These are phyloP conservation scores for Halesus radiatus DNA, from an alignment of 1,140 invertebrate genomes.

Conservation along the genomic window DNA sequence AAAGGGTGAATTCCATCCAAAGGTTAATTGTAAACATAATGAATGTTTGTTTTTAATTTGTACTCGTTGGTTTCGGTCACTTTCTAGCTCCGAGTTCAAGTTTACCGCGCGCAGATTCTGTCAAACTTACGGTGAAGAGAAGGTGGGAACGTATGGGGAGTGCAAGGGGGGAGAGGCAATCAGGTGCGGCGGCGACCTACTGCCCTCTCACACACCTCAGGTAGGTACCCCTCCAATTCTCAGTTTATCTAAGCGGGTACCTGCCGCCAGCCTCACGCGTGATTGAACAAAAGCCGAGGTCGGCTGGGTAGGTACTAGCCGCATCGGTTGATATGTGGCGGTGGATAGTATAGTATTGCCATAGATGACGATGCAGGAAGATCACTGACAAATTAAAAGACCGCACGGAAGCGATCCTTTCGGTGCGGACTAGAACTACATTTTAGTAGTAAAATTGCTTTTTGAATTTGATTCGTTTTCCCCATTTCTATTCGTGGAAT, in stretches of 20 bases:
- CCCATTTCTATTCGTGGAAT: no score
- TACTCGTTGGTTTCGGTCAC: neutral
- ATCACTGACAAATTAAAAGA: no score
- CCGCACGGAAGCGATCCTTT: no score
- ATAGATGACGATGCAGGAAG: no score
- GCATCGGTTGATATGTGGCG: no score
- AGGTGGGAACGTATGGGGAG: neutral
- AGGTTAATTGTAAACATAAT: no score
- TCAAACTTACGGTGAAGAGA: neutral
- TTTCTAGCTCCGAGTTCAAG: slow-evolving; percentile 14
- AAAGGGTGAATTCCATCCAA: no score
- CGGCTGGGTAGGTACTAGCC: neutral
- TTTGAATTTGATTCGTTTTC: no score
- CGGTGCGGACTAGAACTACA: no score
- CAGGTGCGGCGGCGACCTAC: slow-evolving; percentile 34
- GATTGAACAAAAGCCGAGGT: neutral
- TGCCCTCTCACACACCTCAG: slow-evolving; percentile 20
- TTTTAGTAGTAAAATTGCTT: no score
- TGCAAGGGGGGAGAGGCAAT: neutral
- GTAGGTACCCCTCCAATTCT: neutral
- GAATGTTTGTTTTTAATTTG: neutral
- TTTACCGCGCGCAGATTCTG: slow-evolving; percentile 19
- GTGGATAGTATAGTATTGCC: no score
- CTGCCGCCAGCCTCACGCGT: neutral
- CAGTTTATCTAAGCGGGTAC: neutral